Evolutionary conservation across 2,888 invertebrate species (phyloP).

Genomic region (Leptopilina myrica): DNA sequence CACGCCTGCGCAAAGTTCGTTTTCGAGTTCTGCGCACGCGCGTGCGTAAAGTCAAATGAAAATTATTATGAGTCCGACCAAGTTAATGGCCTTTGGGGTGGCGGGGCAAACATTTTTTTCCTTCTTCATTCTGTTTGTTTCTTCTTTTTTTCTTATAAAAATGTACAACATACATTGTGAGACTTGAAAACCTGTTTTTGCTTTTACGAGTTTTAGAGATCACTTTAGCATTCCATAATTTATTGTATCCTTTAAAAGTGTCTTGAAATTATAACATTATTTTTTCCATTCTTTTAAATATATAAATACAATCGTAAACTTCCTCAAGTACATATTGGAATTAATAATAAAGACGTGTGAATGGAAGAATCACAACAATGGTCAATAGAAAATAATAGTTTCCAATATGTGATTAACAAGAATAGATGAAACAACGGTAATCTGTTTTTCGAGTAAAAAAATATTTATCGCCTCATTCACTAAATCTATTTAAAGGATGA

Average conservation of each 20-base stretch:
- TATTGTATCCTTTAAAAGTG: not conserved
- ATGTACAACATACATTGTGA: not conserved
- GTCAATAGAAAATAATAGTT: not conserved
- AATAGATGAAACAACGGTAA: slow-evolving; percentile 18
- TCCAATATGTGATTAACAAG: slow-evolving; percentile 2
- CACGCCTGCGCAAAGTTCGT: slow-evolving; percentile 20
- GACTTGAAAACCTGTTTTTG: slow-evolving; percentile 19
- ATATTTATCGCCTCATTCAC: not conserved
- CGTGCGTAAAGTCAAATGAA: slow-evolving; percentile 53
- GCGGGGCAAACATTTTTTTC: not conserved
- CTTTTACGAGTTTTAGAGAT: not conserved
- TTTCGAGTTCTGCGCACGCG: slow-evolving; percentile 46
- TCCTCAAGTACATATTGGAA: not conserved
- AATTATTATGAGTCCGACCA: slow-evolving; percentile 50
- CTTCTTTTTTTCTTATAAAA: no score
- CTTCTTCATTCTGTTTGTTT: no score
- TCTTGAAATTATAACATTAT: not conserved
- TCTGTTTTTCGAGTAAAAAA: not conserved
- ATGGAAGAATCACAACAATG: slow-evolving; percentile 11
- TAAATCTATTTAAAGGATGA: slow-evolving; percentile 24
- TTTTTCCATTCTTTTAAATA: no score
- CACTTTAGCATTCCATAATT: not conserved
- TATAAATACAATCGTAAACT: no score
- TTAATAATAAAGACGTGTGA: not conserved
- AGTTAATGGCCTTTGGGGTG: slow-evolving; percentile 43